Evolutionary conservation across 2,888 invertebrate species (phyloP).

Genomic region (Phasia obesa): DNA sequence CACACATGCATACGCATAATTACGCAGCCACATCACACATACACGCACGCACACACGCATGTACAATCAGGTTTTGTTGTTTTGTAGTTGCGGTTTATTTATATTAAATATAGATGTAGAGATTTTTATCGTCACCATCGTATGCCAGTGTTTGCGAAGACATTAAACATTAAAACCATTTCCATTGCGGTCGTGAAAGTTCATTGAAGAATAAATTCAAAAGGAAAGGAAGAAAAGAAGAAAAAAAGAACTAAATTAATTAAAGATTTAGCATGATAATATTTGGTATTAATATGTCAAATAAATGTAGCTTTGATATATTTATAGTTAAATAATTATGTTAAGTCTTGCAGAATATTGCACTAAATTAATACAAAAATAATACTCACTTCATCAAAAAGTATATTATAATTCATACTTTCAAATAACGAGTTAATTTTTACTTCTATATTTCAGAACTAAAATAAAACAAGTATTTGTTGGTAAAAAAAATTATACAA

Average conservation of each 20-base stretch:
- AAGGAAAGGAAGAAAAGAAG: slow-evolving; percentile 6
- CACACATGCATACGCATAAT: not conserved
- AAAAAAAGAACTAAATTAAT: slow-evolving; percentile 37
- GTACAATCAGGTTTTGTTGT: slow-evolving; percentile 46
- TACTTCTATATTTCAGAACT: too few relatives aligned
- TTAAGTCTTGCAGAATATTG: not conserved
- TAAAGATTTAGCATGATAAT: slow-evolving; percentile 29
- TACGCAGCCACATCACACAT: slow-evolving; percentile 6
- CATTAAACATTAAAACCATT: slow-evolving; percentile 59
- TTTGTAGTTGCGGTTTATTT: slow-evolving; percentile 53
- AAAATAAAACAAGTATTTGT: too few relatives aligned
- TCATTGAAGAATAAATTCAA: not conserved
- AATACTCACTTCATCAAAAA: not conserved
- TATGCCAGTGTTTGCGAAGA: slow-evolving; percentile 55
- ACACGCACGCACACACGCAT: too few relatives aligned
- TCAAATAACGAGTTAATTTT: too few relatives aligned
- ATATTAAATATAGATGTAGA: slow-evolving; percentile 27
- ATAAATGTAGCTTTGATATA: not conserved
- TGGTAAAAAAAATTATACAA: too few relatives aligned
- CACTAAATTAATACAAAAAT: not conserved
- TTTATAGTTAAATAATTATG: not conserved
- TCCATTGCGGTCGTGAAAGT: slow-evolving; percentile 50
- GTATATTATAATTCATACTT: too few relatives aligned
- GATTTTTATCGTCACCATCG: slow-evolving; percentile 45
- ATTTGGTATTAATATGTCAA: slow-evolving; percentile 9